Percentiles rank a stretch among this genome's conserved stretches.
Conservation (phyloP, 2,888 invertebrate genomes). For the Xylophagus ater region DNA sequence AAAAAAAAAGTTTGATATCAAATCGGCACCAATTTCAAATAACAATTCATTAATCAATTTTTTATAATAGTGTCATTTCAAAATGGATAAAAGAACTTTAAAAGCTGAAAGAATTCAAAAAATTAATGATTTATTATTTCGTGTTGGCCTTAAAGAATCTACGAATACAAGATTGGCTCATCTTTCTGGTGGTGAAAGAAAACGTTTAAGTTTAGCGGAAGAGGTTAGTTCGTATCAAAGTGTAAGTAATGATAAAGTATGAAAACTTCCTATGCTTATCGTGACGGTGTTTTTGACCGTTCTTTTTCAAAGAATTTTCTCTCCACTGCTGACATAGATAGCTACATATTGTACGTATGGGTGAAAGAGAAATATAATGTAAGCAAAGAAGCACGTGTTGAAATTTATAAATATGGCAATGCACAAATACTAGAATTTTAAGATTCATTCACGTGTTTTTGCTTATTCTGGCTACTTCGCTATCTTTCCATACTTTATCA, state of each 20-base stretch:
- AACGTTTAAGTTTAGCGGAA: conserved; percentile 74
- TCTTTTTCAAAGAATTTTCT: conserved; percentile 4
- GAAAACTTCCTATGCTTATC: background rate
- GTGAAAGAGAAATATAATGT: too few relatives aligned
- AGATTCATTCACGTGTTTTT: too few relatives aligned
- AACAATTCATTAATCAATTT: background rate
- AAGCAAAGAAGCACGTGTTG: too few relatives aligned
- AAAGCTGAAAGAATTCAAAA: conserved; percentile 32
- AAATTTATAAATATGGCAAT: too few relatives aligned
- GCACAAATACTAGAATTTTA: too few relatives aligned
- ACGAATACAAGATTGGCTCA: conserved; percentile 58
- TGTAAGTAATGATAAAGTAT: background rate
- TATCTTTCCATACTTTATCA: too few relatives aligned
- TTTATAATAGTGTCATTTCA: conserved; percentile 54
- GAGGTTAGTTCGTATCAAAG: conserved; percentile 49
- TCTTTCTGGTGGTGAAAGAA: conserved; percentile 82
- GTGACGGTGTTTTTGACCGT: background rate
- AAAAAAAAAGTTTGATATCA: too few relatives aligned
- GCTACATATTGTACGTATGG: too few relatives aligned
- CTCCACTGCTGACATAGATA: too few relatives aligned
- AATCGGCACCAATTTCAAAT: too few relatives aligned
- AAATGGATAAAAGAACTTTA: conserved; percentile 53
- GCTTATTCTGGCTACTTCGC: too few relatives aligned
- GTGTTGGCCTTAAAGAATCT: conserved; percentile 63
- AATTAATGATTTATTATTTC: conserved; percentile 34